phyloP scores from a whole-genome alignment of 2,888 invertebrate genomes.

The Drosophila maculinotata region DNA sequence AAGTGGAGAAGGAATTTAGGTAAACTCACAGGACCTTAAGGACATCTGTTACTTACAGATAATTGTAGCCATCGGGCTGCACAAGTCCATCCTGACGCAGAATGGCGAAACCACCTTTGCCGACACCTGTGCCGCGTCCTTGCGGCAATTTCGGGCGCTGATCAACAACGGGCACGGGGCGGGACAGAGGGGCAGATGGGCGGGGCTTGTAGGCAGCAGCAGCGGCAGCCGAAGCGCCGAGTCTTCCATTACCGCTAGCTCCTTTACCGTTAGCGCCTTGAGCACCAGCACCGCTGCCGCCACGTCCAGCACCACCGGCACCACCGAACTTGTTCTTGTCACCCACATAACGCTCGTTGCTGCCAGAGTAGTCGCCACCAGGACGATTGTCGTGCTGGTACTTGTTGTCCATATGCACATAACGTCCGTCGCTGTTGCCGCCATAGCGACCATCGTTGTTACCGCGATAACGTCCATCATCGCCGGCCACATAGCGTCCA shows the following conservation, averaged over 20 bases:
- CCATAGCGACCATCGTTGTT: slow-evolving; percentile 80
- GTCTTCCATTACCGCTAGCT: slow-evolving; percentile 15
- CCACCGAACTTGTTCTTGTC: slow-evolving; percentile 62
- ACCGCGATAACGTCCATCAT: slow-evolving; percentile 85
- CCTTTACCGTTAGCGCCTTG: slow-evolving; percentile 19
- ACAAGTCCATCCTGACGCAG: slow-evolving; percentile 86
- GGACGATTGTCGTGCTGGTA: slow-evolving; percentile 75
- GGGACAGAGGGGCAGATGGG: slow-evolving; percentile 16
- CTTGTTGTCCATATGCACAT: slow-evolving; percentile 85
- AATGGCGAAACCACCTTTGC: slow-evolving; percentile 86
- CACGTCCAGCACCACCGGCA: slow-evolving; percentile 60
- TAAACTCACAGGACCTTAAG: neutral
- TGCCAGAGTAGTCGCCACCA: slow-evolving; percentile 77
- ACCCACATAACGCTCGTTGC: slow-evolving; percentile 61
- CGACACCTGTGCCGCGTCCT: slow-evolving; percentile 81
- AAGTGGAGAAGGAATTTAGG: no score
- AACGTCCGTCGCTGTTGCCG: slow-evolving; percentile 84
- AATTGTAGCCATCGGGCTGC: slow-evolving; percentile 87
- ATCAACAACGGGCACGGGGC: slow-evolving; percentile 38
- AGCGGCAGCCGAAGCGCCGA: slow-evolving; percentile 10
- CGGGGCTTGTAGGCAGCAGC: slow-evolving; percentile 15
- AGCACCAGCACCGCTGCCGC: slow-evolving; percentile 41
- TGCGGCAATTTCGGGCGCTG: slow-evolving; percentile 52
- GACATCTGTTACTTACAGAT: slow-evolving; percentile 82
- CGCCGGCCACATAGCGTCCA: slow-evolving; percentile 74